These are phyloP conservation scores for Scaptodrosophila lebanonensis DNA, from an alignment of 1,140 invertebrate genomes.

Conservation along the genomic window DNA sequence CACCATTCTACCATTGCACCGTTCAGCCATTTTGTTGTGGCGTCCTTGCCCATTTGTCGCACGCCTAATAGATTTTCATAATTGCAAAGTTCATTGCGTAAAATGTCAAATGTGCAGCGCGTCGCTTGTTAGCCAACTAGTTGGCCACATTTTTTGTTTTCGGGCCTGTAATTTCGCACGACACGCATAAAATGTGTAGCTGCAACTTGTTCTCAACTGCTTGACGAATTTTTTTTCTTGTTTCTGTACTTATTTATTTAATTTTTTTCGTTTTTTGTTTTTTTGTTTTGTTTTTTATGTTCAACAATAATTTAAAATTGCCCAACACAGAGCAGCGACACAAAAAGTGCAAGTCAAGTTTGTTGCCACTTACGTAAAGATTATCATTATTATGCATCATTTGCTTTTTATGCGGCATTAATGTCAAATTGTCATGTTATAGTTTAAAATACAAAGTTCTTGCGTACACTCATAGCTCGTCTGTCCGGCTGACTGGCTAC, in stretches of 20 bases:
- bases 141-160: slow-evolving; percentile 7
- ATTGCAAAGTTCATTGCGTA: slow-evolving; percentile 16
- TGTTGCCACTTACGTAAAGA: slow-evolving; percentile 23
- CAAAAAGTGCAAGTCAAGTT: too few relatives aligned
- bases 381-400: slow-evolving; percentile 52
- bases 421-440: slow-evolving; percentile 54
- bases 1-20: slow-evolving; percentile 5
- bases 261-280: too few relatives aligned
- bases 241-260: too few relatives aligned
- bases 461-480: too few relatives aligned
- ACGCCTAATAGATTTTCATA: too few relatives aligned
- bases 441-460: too few relatives aligned
- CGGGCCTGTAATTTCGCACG: slow-evolving; percentile 19
- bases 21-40: slow-evolving; percentile 2
- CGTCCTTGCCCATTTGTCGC: slow-evolving; percentile 8
- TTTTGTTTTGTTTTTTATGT: too few relatives aligned
- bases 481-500: slow-evolving; percentile 1
- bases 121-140: background rate
- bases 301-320: slow-evolving; percentile 44
- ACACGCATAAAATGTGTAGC: slow-evolving; percentile 45
- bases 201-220: slow-evolving; percentile 40
- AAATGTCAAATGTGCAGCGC: slow-evolving; percentile 42
- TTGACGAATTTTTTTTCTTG: too few relatives aligned
- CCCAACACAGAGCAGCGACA: too few relatives aligned
- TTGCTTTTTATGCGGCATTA: slow-evolving; percentile 23